These are phyloP conservation scores for Aplochiton taeniatus DNA, from an alignment of 2,797 vertebrate genomes.

Conservation along the genomic window DNA sequence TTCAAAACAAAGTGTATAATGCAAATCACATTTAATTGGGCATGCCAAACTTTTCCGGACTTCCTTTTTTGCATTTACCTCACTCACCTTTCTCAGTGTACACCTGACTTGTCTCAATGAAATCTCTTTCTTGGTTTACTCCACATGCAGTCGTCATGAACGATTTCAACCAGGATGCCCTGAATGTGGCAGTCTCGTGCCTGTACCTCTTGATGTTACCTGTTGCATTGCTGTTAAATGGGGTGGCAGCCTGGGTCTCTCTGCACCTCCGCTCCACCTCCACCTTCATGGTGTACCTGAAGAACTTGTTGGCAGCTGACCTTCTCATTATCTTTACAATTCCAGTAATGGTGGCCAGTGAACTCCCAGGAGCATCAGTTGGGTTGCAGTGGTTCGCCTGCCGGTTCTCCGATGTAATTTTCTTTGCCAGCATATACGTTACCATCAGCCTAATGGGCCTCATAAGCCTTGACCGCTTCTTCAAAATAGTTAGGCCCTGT, in stretches of 20 bases:
- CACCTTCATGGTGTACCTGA: conserved; percentile 88
- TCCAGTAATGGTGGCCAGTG: conserved; percentile 72
- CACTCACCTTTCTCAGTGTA: neutral
- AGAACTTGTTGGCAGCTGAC: conserved; percentile 86
- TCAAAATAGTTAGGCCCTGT: conserved; percentile 85
- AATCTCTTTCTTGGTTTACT: too few species aligned
- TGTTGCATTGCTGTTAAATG: conserved; percentile 80
- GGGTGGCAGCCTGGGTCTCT: conserved; percentile 86
- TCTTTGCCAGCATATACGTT: conserved; percentile 84
- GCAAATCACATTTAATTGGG: conserved; percentile 40
- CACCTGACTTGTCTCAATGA: too few species aligned
- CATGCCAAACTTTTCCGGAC: conserved; percentile 16
- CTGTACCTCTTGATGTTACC: conserved; percentile 67
- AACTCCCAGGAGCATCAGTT: conserved; percentile 57
- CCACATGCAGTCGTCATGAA: neutral
- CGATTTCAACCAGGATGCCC: neutral
- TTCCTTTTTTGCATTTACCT: too few species aligned
- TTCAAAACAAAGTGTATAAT: conserved; percentile 40
- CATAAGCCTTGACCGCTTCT: conserved; percentile 88
- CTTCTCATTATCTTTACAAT: conserved; percentile 83
- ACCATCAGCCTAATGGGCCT: conserved; percentile 84
- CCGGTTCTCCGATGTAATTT: conserved; percentile 74
- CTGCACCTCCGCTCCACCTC: conserved; percentile 85
- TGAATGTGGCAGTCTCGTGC: neutral
- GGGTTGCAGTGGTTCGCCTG: conserved; percentile 71